phyloP scores from a whole-genome alignment of 2,888 invertebrate genomes.

The Tetragonula carbonaria region DNA sequence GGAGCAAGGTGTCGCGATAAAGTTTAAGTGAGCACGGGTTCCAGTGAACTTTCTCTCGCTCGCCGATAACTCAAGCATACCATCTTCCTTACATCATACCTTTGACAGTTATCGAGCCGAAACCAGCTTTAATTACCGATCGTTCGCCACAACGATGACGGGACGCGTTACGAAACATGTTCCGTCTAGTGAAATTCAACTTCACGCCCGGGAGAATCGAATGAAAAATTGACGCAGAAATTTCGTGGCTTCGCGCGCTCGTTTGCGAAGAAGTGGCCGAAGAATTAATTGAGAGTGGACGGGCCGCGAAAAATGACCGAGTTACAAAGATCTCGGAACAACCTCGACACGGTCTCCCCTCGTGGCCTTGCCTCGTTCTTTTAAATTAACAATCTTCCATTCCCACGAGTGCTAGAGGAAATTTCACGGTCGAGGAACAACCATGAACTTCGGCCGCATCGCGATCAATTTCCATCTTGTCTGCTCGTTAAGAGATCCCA shows the following conservation, averaged over 20 bases:
- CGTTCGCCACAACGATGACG: constrained; percentile 20
- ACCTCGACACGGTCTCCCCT: constrained; percentile 40
- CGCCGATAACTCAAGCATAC: constrained; percentile 71
- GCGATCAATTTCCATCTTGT: constrained; percentile 29
- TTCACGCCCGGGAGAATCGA: not conserved
- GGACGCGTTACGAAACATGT: constrained; percentile 10
- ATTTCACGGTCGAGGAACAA: constrained; percentile 43
- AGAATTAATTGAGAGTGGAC: constrained; percentile 21
- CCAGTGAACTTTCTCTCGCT: constrained; percentile 62
- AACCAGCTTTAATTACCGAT: constrained; percentile 52
- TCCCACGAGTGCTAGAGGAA: constrained; percentile 46
- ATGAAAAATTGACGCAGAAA: not conserved
- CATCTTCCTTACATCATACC: constrained; percentile 75
- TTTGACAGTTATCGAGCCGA: constrained; percentile 14
- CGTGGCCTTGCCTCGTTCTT: constrained; percentile 58
- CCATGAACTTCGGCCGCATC: constrained; percentile 33
- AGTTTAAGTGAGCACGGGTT: constrained; percentile 28
- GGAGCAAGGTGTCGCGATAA: constrained; percentile 34
- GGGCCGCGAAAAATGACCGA: constrained; percentile 37
- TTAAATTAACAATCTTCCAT: constrained; percentile 48
- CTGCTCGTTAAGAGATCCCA: not conserved
- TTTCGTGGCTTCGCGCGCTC: not conserved
- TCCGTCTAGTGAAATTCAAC: not conserved
- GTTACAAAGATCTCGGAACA: constrained; percentile 35
- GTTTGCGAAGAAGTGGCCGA: not conserved